These are phyloP conservation scores for Nudaria mundana DNA, from an alignment of 2,888 invertebrate species.

Conservation along the genomic window DNA sequence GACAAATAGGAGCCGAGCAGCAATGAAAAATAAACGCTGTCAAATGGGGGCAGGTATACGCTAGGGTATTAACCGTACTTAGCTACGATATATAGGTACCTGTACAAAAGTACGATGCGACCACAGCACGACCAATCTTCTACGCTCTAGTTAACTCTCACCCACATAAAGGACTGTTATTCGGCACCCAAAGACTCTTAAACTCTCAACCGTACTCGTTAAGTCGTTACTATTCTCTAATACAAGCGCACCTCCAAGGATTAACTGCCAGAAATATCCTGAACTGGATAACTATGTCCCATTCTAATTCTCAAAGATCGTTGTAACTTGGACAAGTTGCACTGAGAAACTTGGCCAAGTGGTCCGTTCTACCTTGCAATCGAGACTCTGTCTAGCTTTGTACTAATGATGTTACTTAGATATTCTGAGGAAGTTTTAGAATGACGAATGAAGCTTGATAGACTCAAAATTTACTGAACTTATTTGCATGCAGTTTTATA, in stretches of 20 bases:
- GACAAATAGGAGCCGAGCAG: too few species aligned
- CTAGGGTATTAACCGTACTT: too few species aligned
- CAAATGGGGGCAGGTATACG: too few species aligned
- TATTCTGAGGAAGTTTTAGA: constrained; percentile 14
- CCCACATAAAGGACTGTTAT: constrained; percentile 10
- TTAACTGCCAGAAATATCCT: constrained; percentile 19
- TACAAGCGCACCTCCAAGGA: constrained; percentile 9
- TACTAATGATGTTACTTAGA: constrained; percentile 25
- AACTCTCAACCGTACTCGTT: constrained; percentile 6
- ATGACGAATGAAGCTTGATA: constrained; percentile 9
- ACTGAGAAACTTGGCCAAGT: constrained; percentile 35
- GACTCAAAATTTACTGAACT: constrained; percentile 4
- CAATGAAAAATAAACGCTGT: too few species aligned
- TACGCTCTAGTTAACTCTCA: constrained; percentile 18
- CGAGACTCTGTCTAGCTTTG: constrained; percentile 24
- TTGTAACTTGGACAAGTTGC: constrained; percentile 28
- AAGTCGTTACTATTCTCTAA: constrained; percentile 12
- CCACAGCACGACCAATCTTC: constrained; percentile 11
- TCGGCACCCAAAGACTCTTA: constrained; percentile 11
- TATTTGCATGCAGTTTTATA: too few species aligned
- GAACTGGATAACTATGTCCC: constrained; percentile 19
- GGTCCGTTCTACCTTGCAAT: constrained; percentile 33
- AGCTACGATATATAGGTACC: too few species aligned
- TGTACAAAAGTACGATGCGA: too few species aligned
- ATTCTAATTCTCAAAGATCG: constrained; percentile 27